These are phyloP conservation scores for Pygocentrus nattereri DNA, from an alignment of 2,797 vertebrate species.

Conservation along the genomic window DNA sequence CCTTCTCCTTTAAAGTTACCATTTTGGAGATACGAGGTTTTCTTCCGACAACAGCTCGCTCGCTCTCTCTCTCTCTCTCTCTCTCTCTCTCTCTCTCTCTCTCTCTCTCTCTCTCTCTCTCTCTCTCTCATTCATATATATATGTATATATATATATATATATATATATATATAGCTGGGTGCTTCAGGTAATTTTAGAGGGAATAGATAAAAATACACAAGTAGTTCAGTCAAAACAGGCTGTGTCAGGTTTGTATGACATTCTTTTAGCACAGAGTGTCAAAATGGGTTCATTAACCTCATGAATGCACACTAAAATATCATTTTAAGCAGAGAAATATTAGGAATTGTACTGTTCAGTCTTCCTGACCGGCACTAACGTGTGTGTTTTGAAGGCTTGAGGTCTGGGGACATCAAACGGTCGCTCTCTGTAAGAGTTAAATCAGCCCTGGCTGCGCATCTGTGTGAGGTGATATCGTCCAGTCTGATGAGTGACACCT, in stretches of 20 bases:
- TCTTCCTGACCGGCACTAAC: neutral
- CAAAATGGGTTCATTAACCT: neutral
- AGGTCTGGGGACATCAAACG: too few species aligned
- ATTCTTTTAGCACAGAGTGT: neutral
- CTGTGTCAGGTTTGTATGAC: neutral
- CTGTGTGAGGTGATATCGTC: constrained; percentile 26
- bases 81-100: too few species aligned
- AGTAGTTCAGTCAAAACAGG: neutral
- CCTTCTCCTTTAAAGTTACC: too few species aligned
- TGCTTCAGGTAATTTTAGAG: too few species aligned
- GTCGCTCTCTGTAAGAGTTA: neutral
- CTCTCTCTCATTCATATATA: too few species aligned
- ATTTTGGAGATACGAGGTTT: too few species aligned
- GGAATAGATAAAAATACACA: too few species aligned
- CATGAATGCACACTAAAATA: neutral
- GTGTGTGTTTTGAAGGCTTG: neutral
- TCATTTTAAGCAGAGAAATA: neutral
- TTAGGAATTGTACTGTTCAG: neutral
- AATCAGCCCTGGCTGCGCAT: neutral
- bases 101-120: too few species aligned
- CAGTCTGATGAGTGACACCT: constrained; percentile 24
- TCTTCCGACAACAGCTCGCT: too few species aligned
- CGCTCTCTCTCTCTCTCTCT: too few species aligned
- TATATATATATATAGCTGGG: too few species aligned
- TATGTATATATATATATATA: too few species aligned